These are phyloP conservation scores for Neoscelio sp. DNA, from an alignment of 2,888 invertebrate species.

Conservation along the genomic window DNA sequence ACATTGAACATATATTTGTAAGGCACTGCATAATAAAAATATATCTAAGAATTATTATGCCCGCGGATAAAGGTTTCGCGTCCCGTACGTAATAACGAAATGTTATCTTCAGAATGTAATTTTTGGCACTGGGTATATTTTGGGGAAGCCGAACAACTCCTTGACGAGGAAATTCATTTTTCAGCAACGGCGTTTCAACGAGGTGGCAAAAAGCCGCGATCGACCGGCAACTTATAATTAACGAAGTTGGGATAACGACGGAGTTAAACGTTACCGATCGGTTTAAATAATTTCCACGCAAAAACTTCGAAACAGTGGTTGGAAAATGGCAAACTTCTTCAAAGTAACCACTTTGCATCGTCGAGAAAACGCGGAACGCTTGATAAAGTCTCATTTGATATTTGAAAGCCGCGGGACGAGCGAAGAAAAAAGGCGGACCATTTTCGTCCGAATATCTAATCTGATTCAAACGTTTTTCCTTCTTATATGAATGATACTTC, in stretches of 20 bases:
- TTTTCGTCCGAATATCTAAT: constrained; percentile 55
- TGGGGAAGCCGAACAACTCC: not conserved
- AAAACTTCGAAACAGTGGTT: not conserved
- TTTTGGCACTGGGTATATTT: too few relatives aligned
- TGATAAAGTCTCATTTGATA: constrained; percentile 27
- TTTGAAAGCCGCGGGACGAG: constrained; percentile 18
- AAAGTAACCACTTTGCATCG: not conserved
- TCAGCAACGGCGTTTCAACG: constrained; percentile 7
- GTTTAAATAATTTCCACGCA: not conserved
- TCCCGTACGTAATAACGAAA: too few relatives aligned
- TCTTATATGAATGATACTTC: constrained; percentile 77
- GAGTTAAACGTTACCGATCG: constrained; percentile 5
- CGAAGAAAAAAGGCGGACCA: constrained; percentile 6
- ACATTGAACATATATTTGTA: constrained; percentile 33
- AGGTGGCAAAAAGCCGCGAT: constrained; percentile 15
- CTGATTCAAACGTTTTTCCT: constrained; percentile 74
- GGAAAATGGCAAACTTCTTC: not conserved
- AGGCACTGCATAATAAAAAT: constrained; percentile 21
- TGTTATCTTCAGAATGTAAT: too few relatives aligned
- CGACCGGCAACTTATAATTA: constrained; percentile 9
- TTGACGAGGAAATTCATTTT: not conserved
- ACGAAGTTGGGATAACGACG: constrained; percentile 11
- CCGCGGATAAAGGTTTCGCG: not conserved
- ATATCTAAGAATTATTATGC: constrained; percentile 15
- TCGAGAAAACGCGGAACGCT: not conserved